Evolutionary conservation across 2,113 vertebrate species (phyloP).

Genomic region (Hippocampus guttulatus): DNA sequence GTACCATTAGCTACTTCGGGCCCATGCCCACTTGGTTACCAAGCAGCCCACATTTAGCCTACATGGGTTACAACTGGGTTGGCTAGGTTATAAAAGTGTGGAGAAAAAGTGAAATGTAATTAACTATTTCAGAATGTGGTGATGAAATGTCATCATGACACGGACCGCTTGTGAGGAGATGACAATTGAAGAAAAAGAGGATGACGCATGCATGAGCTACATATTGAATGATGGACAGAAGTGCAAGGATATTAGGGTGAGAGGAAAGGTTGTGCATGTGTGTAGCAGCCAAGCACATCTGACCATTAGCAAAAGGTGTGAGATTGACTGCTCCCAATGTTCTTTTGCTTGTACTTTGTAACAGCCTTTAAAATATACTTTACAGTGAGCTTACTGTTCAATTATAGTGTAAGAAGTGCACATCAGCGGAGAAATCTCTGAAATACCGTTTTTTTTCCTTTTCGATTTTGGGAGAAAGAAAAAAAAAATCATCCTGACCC

Average conservation of each 20-base stretch:
- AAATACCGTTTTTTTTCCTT: too few relatives aligned
- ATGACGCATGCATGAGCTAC: constrained; percentile 45
- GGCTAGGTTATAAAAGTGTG: neutral
- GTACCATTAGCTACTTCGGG: too few relatives aligned
- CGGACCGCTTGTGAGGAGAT: constrained; percentile 37
- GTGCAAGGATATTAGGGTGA: constrained; percentile 41
- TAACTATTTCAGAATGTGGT: constrained; percentile 25
- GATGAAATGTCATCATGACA: constrained; percentile 59
- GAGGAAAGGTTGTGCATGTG: constrained; percentile 34
- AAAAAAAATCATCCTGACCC: too few relatives aligned
- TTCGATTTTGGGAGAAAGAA: too few relatives aligned
- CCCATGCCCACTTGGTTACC: too few relatives aligned
- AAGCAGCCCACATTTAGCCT: too few relatives aligned
- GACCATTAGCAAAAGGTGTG: constrained; percentile 15
- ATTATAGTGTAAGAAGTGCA: too few relatives aligned
- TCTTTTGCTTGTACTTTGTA: neutral
- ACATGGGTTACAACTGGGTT: too few relatives aligned
- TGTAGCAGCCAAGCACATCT: constrained; percentile 16
- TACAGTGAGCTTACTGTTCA: too few relatives aligned
- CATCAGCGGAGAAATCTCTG: too few relatives aligned
- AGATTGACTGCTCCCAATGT: constrained; percentile 9
- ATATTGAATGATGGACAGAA: constrained; percentile 45
- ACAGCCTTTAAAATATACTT: too few relatives aligned
- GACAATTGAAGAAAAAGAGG: constrained; percentile 51
- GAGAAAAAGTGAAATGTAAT: constrained; percentile 38